Conservation (phyloP, 2,113 vertebrate species). For the Buteo buteo region DNA sequence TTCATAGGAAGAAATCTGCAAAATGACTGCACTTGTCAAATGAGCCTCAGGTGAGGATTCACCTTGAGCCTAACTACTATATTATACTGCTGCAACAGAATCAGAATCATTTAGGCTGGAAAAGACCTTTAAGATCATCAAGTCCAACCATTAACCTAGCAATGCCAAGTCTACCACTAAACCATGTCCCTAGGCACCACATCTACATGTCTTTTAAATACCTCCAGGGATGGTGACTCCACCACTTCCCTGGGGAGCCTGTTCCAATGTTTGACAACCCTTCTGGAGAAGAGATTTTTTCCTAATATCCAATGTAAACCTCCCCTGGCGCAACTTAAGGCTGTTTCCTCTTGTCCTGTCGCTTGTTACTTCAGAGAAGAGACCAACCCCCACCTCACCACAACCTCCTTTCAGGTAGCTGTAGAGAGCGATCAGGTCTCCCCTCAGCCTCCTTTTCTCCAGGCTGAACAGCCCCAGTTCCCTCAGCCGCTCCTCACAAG, state of each 20-base stretch:
- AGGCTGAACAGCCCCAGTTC: too few species aligned
- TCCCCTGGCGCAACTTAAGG: too few species aligned
- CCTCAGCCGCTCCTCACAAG: too few species aligned
- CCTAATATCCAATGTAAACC: too few species aligned
- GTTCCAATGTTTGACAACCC: too few species aligned
- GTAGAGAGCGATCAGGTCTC: too few species aligned
- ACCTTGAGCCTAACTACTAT: not conserved
- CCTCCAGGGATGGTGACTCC: not conserved
- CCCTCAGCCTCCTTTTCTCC: too few species aligned
- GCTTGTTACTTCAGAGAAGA: too few species aligned
- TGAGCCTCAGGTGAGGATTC: not conserved
- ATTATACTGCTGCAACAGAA: not conserved
- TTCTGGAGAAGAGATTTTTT: too few species aligned
- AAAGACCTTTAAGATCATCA: not conserved
- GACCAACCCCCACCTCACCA: too few species aligned
- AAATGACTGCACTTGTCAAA: not conserved
- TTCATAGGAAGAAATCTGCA: not conserved
- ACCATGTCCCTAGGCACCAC: not conserved
- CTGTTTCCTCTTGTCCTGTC: too few species aligned
- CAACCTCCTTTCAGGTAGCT: too few species aligned
- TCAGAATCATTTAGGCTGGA: not conserved
- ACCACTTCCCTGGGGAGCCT: not conserved
- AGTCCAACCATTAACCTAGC: rapidly evolving
- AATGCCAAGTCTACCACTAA: not conserved
- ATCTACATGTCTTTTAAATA: not conserved